Conservation (phyloP, 2,113 vertebrate species). For the Nothobranchius furzeri region DNA sequence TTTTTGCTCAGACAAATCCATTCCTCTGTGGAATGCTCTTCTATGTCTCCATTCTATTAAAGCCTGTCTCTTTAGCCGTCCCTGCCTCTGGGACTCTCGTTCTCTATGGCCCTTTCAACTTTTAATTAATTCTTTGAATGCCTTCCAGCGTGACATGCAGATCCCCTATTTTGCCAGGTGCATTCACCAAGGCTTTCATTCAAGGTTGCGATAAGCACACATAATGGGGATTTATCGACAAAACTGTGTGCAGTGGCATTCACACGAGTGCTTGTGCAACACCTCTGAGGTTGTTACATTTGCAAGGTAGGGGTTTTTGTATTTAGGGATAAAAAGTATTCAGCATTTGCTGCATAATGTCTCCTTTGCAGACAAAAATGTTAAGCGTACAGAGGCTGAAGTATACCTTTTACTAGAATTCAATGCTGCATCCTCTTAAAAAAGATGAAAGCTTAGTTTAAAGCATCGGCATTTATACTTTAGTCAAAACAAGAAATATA, state of each 20-base stretch:
- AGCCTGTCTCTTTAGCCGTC: conserved; percentile 10
- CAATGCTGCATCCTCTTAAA: conserved; percentile 21
- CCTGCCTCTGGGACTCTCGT: conserved; percentile 27
- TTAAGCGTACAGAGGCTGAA: background rate
- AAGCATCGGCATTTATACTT: conserved; percentile 30
- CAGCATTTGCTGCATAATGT: conserved; percentile 13
- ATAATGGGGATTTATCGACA: conserved; percentile 51
- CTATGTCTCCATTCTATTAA: conserved; percentile 6
- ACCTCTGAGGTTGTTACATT: conserved; percentile 27
- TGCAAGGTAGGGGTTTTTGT: background rate
- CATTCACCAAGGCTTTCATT: conserved; percentile 48
- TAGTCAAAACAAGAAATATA: conserved; percentile 29
- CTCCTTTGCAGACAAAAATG: conserved; percentile 27
- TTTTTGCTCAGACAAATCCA: background rate
- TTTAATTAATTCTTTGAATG: conserved; percentile 59
- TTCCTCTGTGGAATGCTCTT: conserved; percentile 5
- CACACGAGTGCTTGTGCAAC: conserved; percentile 37
- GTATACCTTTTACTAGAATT: conserved; percentile 32
- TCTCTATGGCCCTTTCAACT: conserved; percentile 41
- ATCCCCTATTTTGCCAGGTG: conserved; percentile 34
- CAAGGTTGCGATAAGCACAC: conserved; percentile 45
- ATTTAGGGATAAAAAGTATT: background rate
- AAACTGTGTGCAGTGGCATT: conserved; percentile 35
- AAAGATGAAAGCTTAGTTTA: conserved; percentile 42
- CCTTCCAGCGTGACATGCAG: conserved; percentile 37